Conservation (phyloP, 2,888 invertebrate species). For the Cerastis rubricosa region DNA sequence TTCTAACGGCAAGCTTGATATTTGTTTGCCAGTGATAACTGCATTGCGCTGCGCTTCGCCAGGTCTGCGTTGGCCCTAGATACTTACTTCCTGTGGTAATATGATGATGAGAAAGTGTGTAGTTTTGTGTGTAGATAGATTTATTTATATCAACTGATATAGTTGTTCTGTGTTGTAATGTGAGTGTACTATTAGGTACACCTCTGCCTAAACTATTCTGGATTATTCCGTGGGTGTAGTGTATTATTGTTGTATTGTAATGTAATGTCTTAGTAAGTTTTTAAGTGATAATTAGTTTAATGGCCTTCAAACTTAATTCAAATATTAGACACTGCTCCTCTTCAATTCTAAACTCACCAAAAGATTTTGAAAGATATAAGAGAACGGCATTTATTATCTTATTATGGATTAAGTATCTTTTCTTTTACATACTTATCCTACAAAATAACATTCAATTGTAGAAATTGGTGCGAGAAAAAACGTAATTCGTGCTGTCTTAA, state of each 20-base stretch:
- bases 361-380: neutral
- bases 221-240: slow-evolving; percentile 11
- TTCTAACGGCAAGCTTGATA: neutral
- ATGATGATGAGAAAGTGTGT: slow-evolving; percentile 21
- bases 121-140: slow-evolving; percentile 32
- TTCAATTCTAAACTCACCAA: neutral
- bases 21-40: neutral
- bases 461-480: too few relatives aligned
- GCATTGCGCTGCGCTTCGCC: neutral
- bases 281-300: neutral
- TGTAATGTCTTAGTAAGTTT: slow-evolving; percentile 4
- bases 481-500: neutral
- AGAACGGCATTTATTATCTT: neutral
- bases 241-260: slow-evolving; percentile 23
- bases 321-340: neutral
- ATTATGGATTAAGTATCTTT: neutral
- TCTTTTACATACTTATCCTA: neutral
- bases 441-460: too few relatives aligned
- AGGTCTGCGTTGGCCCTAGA: neutral
- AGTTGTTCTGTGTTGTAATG: neutral
- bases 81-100: slow-evolving; percentile 4
- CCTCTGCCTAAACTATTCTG: neutral
- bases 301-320: slow-evolving; percentile 2
- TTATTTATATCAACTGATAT: slow-evolving; percentile 4
- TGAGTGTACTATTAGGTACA: neutral